Base-by-base conservation (phyloP, 37 sponge, comb jelly and placozoan species). In the Eunapius fragilis region DNA sequence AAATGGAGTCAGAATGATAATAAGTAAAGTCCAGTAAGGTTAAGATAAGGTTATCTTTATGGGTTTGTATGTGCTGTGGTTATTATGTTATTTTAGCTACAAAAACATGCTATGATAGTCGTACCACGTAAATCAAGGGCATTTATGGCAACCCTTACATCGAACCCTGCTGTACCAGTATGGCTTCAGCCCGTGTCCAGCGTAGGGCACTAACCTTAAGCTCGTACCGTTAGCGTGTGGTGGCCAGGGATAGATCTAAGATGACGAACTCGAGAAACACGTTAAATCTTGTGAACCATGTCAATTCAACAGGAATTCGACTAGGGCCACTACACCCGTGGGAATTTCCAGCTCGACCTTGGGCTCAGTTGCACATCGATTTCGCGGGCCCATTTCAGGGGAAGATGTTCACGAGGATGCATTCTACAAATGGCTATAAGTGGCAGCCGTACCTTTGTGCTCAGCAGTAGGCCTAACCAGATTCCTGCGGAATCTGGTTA, bases 131-230 rank as follows among this genome's bases (percentile, higher is more conserved):
- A 45, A 45, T 45, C 7, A 45, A 45, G 47, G 47, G 47, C 47
- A 45, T 45, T 45, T 45, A 45, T 45, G 47, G 47, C 47, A 45
- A 45, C 47, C 47, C 47, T 45, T 45, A 45, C 47, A 9, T 45
- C 47, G 47, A 45, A 45, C 47, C 47, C 47, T 45, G 47, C 38
- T 25, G 45, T 70, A 25, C 87, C 87, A 19, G 12, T 73, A 71
- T 86, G 73, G 87, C 87, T 7, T 86, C 81, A 14, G 88, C 88
- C 25, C 36, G 82, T 6, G 24, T 81, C 14, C 88, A 81, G 69
- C 47, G 72, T 6, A 78, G 87, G 87, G 87, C 87, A 23, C 58
- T 86, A 30, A 86, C 33, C 6, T 32, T 86, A 4, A 71, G 80
- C 47, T 79, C 80, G 17, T 86, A 86, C 58, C 34, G 70, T 25